Base-by-base conservation (phyloP, 2,888 invertebrate genomes). In the Alsophila aescularia region DNA sequence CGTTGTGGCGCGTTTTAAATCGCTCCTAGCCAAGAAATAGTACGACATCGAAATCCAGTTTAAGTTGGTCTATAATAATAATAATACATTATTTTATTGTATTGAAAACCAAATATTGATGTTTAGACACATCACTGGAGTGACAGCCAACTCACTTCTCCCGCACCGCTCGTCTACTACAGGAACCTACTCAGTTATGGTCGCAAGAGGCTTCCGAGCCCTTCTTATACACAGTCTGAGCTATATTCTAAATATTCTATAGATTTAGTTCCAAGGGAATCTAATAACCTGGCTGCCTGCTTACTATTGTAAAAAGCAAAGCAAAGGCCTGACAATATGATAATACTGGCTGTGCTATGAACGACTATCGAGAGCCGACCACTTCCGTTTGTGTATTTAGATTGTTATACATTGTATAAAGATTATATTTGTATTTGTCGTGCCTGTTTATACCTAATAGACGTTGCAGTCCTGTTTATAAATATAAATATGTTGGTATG, bases 261-360 rank as follows among this genome's bases (percentile, higher is more conserved):
- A 24, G 24, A 24, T 24, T 24, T 24, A 24, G 24, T 24, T 24
- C 5, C 2, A 18, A 27, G 2, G 2, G 8, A 27, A 27, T 27
- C 4, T 7, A 27, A 27, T n/a, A n/a, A 5, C 3, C 29, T 29
- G 24, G n/a, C 2, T 29, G 29, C 10, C 10, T 29, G n/a, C n/a
- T n/a, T 29, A 29, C 29, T n/a, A n/a, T 8, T 29, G n/a, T n/a
- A n/a, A n/a, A n/a, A n/a, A n/a, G n/a, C n/a, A 29, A 37, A 43
- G 40, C 31, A 32, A 51, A 41, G 37, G 34, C 43, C 47, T 48
- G 56, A 56, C 56, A 51, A 51, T 56, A 56, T 37, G n/a, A 39
- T 24, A 35, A 7, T 37, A 16, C 36, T 16, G 42, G 37, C 32
- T 51, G 37, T 45, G 55, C 13, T 16, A 32, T 48, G 31, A 42